Base-by-base conservation (phyloP, 2,797 vertebrate species). In the Gadopsis bispinosus region DNA sequence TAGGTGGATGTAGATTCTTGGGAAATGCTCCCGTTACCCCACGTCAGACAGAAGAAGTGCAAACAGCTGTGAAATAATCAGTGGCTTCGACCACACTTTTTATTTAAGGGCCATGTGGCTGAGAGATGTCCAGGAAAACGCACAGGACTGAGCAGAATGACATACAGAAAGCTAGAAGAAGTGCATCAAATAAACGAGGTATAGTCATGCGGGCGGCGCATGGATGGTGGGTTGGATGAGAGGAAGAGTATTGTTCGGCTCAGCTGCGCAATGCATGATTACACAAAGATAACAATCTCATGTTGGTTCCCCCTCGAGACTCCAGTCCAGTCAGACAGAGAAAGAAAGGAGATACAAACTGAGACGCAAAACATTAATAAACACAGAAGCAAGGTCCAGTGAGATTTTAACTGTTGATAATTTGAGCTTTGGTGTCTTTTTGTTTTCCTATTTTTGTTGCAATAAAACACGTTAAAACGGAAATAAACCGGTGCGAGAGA, bases 221-320 rank as follows among this genome's bases (percentile, higher is more conserved):
- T 3, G 67, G 77, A 45, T 31, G 2, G 39, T 48, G 74, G 81
- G 61, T 62, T 29, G 77, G 76, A 82, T 71, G 58, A 73, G 77
- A 76, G 75, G 77, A 61, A 47, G 75, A 72, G 76, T 73, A 74
- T 88, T 88, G 86, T 88, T 83, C 16, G 35, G 73, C 88, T 87
- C 89, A 89, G 89, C 86, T 89, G 89, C 78, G 86, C 83, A 54
- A 88, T 64, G 87, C 84, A 75, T 90, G 90, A 93, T 92, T 92
- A 92, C 85, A 92, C 91, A 92, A 80, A 90, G 84, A 92, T 90
- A 92, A 93, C 87, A 90, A 88, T 91, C 84, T 80, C 82, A 87
- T 48, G 77, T 75, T 2, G 33, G 71, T 51, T 73, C 72, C 85
- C 85, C 83, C 80, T 71, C 1, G 67, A 90, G 89, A 90, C 77